Conservation (phyloP, 2,888 invertebrate species). For the Furcula furcula region DNA sequence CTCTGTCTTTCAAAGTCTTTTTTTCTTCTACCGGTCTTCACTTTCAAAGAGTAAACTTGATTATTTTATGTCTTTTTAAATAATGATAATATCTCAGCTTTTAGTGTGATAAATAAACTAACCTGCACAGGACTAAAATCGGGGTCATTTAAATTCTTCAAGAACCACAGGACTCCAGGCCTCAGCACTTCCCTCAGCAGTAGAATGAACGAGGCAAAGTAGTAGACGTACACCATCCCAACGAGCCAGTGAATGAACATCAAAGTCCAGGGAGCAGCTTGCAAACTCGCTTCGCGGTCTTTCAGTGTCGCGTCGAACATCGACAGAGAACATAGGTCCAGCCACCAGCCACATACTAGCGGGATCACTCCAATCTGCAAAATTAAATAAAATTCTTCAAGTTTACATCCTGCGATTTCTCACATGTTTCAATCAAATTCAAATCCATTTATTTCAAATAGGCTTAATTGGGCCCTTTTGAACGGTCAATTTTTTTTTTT, state of each 20-base stretch:
- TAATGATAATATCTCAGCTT: too few relatives aligned
- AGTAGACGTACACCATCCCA: slow-evolving; percentile 99
- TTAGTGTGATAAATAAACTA: too few relatives aligned
- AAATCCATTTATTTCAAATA: too few relatives aligned
- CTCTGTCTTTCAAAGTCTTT: too few relatives aligned
- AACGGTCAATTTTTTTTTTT: too few relatives aligned
- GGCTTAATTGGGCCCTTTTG: too few relatives aligned
- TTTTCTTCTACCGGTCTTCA: too few relatives aligned
- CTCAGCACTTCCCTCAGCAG: slow-evolving; percentile 95
- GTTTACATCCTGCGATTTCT: too few relatives aligned
- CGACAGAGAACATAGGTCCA: slow-evolving; percentile 97
- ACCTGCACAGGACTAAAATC: slow-evolving; percentile 99
- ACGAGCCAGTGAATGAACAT: slow-evolving; percentile 99
- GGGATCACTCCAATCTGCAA: slow-evolving; percentile 94
- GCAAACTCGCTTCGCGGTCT: slow-evolving; percentile 93
- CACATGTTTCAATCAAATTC: too few relatives aligned
- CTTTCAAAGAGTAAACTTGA: too few relatives aligned
- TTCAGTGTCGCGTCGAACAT: slow-evolving; percentile 94
- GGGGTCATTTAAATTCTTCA: slow-evolving; percentile 98
- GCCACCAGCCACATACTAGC: slow-evolving; percentile 99
- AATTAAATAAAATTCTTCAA: slow-evolving; percentile 2
- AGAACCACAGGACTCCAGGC: slow-evolving; percentile 99
- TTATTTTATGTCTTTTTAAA: too few relatives aligned
- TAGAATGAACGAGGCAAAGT: slow-evolving; percentile 98
- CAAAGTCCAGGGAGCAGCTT: slow-evolving; percentile 96